phyloP scores from a whole-genome alignment of 2,797 vertebrate species.

The Philypnodon macrostomus region DNA sequence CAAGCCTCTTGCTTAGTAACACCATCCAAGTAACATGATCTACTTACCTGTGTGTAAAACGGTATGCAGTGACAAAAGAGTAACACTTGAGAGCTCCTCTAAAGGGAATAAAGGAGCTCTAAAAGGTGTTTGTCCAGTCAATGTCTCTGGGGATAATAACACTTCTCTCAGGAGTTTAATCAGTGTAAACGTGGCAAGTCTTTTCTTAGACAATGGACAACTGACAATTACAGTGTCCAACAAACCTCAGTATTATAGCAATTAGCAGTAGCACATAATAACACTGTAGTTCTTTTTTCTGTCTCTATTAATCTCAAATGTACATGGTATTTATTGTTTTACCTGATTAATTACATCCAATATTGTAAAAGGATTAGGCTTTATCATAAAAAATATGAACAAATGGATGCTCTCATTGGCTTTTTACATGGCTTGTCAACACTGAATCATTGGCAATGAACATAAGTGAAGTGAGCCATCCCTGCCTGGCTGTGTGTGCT shows the following conservation, averaged over 20 bases:
- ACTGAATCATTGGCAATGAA: background rate
- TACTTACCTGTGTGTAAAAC: no score
- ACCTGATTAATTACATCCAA: no score
- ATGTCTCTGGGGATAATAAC: conserved; percentile 28
- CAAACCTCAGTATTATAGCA: conserved; percentile 17
- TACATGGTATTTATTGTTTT: no score
- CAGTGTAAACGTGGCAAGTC: conserved; percentile 40
- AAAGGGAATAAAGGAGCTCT: conserved; percentile 24
- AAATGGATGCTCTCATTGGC: no score
- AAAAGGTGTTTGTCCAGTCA: conserved; percentile 58
- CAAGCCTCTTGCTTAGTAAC: background rate
- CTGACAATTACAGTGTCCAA: conserved; percentile 44
- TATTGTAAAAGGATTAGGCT: no score
- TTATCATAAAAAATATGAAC: no score
- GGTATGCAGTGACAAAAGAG: conserved; percentile 9
- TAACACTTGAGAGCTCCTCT: conserved; percentile 39
- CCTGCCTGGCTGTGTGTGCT: background rate
- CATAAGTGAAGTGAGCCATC: no score
- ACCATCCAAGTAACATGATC: conserved; percentile 13
- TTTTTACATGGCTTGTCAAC: background rate
- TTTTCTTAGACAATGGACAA: conserved; percentile 26
- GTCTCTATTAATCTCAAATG: no score
- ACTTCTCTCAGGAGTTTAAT: conserved; percentile 61
- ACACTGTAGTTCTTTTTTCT: no score
- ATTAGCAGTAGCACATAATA: background rate